Percentiles rank a stretch among this genome's conserved stretches.
These are phyloP conservation scores for Euschistus heros DNA, from an alignment of 1,140 invertebrate species.

Conservation along the genomic window DNA sequence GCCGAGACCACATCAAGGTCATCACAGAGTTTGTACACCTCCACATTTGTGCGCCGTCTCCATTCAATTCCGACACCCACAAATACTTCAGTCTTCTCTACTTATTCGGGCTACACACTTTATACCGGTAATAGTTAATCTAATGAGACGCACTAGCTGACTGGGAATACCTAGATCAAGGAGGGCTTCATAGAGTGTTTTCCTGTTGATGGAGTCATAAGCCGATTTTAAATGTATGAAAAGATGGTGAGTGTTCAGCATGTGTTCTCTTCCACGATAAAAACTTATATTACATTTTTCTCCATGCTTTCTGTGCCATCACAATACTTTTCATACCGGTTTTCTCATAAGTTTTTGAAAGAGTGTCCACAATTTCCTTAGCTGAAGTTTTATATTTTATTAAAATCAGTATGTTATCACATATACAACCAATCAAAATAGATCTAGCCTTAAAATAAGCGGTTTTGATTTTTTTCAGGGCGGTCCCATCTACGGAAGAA, in stretches of 20 bases:
- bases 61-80: neutral
- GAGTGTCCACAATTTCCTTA: slow-evolving; percentile 6
- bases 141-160: no score
- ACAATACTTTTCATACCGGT: slow-evolving; percentile 9
- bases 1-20: no score
- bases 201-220: no score
- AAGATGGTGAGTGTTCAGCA: no score
- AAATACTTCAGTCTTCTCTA: neutral
- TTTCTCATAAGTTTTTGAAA: slow-evolving; percentile 8
- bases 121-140: neutral
- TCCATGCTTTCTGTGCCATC: slow-evolving; percentile 8
- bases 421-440: slow-evolving; percentile 6
- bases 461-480: neutral
- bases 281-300: neutral
- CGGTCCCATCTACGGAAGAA: neutral
- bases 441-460: slow-evolving; percentile 6
- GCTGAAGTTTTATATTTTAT: slow-evolving; percentile 6
- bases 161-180: neutral
- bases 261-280: no score
- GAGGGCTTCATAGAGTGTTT: neutral
- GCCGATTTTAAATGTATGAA: no score
- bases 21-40: no score
- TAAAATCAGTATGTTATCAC: slow-evolving; percentile 9
- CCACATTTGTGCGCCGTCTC: no score
- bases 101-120: neutral